A percentile compares a stretch with the other conserved stretches of the same genome.
Evolutionary conservation across 2,888 invertebrate genomes (phyloP).

Genomic region (Nysson spinosus): DNA sequence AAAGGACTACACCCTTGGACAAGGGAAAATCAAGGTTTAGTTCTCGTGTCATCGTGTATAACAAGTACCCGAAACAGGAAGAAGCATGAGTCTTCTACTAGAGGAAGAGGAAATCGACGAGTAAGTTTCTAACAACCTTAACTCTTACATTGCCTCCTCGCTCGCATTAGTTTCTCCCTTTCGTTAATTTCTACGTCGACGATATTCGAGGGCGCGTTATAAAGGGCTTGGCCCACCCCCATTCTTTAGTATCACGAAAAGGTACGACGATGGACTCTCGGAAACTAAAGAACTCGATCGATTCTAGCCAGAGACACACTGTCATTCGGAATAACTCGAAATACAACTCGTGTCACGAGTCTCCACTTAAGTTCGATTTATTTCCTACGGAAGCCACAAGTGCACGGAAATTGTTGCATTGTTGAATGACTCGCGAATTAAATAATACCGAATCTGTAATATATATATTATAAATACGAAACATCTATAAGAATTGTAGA

Average conservation of each 20-base stretch:
- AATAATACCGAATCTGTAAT: not conserved
- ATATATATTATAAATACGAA: too few relatives aligned
- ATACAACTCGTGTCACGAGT: not conserved
- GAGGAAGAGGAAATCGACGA: slow-evolving; percentile 72
- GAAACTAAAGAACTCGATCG: too few relatives aligned
- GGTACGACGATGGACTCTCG: too few relatives aligned
- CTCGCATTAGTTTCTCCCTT: not conserved
- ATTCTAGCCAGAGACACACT: too few relatives aligned
- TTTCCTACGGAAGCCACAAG: slow-evolving; percentile 19
- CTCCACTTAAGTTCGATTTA: not conserved
- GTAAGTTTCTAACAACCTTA: slow-evolving; percentile 62
- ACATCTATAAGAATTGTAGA: too few relatives aligned
- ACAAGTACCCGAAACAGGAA: slow-evolving; percentile 5
- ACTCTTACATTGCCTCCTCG: slow-evolving; percentile 7
- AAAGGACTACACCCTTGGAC: slow-evolving; percentile 54
- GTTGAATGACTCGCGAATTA: slow-evolving; percentile 3
- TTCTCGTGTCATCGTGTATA: not conserved
- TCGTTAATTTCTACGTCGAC: not conserved
- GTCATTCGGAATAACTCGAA: too few relatives aligned
- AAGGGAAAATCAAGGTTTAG: slow-evolving; percentile 3
- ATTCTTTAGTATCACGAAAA: not conserved
- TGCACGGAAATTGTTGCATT: slow-evolving; percentile 5
- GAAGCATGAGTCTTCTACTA: slow-evolving; percentile 60
- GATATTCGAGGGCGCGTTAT: slow-evolving; percentile 11
- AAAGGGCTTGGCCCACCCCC: slow-evolving; percentile 33